Base-by-base conservation (phyloP, 2,797 vertebrate species). In the Tadarida brasiliensis region DNA sequence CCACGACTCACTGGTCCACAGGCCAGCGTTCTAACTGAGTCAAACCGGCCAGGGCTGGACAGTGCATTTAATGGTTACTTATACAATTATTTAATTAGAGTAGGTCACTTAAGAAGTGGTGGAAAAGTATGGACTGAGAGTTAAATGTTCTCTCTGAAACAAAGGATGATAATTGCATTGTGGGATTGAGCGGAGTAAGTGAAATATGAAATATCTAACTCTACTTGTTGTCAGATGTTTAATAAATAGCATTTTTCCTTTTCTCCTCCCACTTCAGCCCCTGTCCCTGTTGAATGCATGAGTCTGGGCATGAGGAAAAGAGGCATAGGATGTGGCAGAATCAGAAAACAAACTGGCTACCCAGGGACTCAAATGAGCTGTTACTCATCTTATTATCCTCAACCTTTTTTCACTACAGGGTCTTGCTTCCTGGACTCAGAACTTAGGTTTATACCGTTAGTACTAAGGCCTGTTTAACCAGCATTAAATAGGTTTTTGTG, bases 101-200 rank as follows among this genome's bases (percentile, higher is more conserved):
- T 49, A 74, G 67, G 2, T 88, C 83, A 59, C 51, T 89, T 83
- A 77, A 76, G 68, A 61, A 57, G 39, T 84, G 17, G 39, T 88
- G 17, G 61, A 15, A 47, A 56, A 63, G 30, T 77, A 56, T 78
- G 80, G 56, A 11, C 20, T 67, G 86, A 95, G 15, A 47, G 47
- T 85, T 94, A 89, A 88, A 61, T 54, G 85, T 54, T 90, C 51
- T 16, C 19, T 30, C 11, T 85, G 57, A 93, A 95, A 95, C 74
- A 61, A 76, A 67, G 39, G n/a, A 49, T 92, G 39, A 14, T 83
- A 87, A 92, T 51, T 77, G 77, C 33, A 33, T 68, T 95, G 83
- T 92, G 70, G 22, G 28, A 28, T 91, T 74, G 49, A 54, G 83
- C 54, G 68, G 16, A 88, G 47, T 90, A 86, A 33, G 39, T 93